phyloP scores from a whole-genome alignment of 2,888 invertebrate species.

The Pristionchus japonicus region DNA sequence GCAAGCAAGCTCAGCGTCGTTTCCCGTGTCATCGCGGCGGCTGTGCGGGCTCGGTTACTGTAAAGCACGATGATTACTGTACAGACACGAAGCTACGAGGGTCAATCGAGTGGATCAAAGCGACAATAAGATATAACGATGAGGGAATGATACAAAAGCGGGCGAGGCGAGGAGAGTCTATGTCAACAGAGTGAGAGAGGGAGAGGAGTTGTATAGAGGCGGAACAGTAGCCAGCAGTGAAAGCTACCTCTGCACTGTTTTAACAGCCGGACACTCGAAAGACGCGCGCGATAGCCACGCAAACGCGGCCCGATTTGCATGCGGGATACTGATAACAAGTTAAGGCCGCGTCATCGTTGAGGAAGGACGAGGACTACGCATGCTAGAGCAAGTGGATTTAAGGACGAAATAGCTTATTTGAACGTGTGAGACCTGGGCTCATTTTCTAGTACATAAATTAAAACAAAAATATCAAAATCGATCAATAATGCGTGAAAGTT shows the following conservation, averaged over 20 bases:
- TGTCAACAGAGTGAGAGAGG: conserved; percentile 20
- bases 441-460: too few species aligned
- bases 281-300: not conserved
- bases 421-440: too few species aligned
- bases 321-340: conserved; percentile 23
- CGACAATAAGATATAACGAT: conserved; percentile 11
- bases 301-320: conserved; percentile 2
- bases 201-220: conserved; percentile 25
- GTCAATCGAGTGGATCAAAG: not conserved
- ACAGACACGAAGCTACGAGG: too few species aligned
- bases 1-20: not conserved
- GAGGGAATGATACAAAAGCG: conserved; percentile 26
- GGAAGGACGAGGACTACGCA: too few species aligned
- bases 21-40: conserved; percentile 30
- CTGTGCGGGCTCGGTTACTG: conserved; percentile 34
- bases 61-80: too few species aligned
- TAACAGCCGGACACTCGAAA: conserved; percentile 32
- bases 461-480: too few species aligned
- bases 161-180: not conserved
- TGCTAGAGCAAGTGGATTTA: too few species aligned
- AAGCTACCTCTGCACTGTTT: conserved; percentile 35
- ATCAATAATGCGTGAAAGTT: not conserved
- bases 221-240: conserved; percentile 33
- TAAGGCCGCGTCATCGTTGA: conserved; percentile 31
- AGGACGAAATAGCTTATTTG: too few species aligned